Evolutionary conservation across 2,797 vertebrate species (phyloP), one percentile per base, ranked within the genome.

Genomic region (Melanotaenia nigrans): DNA sequence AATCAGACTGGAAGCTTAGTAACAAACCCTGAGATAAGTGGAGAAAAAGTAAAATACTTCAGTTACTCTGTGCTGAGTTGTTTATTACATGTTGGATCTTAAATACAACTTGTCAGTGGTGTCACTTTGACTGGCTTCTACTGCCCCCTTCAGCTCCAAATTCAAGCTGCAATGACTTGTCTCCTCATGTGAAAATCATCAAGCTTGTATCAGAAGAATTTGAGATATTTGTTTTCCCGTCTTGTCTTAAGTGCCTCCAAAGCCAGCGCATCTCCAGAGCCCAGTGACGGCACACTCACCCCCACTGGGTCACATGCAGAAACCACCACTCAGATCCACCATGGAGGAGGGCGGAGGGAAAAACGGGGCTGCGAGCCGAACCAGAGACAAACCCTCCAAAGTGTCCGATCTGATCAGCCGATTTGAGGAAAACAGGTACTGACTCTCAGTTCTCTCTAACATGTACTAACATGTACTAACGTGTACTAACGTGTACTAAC

Each of bases 381-480:
- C 88, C 14, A 84, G 71, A 66, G 1, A 54, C 75, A 86, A 91
- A 84, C 61, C 65, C 45, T 91, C 90, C 79, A 94, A 94, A 82
- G 93, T 95, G 45, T 94, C 83, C n/a, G 77, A 94, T 85, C 93
- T 95, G 84, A 95, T 95, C 92, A 95, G 85, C 66, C 94, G 69
- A 73, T 95, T 95, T 84, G 95, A 95, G 82, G 94, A 92, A 57
- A 94, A 89, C 92, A 90, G 94, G 95, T 95, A 81, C 13, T 58
- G 0, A 1, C 32, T 66, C 22, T 67, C 58, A 30, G 33, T 6
- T 51, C 12, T 35, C n/a, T 60, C 28, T 28, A 28, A 28, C 28
- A 28, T 28, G 28, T 28, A 28, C 28, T 28, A 28, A 28, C 25
- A 3, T 28, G 25, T 28, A 28, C 25, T 28, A 28, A 28, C 25